Conservation (phyloP, 2,797 vertebrate genomes). For the Notolabrus celidotus region DNA sequence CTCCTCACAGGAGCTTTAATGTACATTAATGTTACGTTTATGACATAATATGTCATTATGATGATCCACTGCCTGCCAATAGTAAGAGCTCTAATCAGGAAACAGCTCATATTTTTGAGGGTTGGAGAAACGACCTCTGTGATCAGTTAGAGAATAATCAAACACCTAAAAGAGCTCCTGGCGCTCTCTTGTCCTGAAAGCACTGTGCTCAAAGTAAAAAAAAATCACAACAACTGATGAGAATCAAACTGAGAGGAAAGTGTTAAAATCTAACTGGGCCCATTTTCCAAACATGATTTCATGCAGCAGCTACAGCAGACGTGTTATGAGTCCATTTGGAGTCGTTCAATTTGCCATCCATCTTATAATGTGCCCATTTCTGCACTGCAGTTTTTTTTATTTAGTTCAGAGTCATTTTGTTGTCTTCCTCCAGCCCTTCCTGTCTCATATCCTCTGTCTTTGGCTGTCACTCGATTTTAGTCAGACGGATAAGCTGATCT, state of each 20-base stretch:
- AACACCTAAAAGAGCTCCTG: slow-evolving; percentile 15
- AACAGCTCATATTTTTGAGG: no score
- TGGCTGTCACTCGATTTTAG: slow-evolving; percentile 73
- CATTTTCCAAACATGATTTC: slow-evolving; percentile 47
- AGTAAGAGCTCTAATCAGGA: no score
- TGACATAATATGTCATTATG: no score
- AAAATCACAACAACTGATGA: slow-evolving; percentile 12
- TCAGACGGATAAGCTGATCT: slow-evolving; percentile 75
- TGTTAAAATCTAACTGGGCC: slow-evolving; percentile 45
- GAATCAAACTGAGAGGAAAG: slow-evolving; percentile 39
- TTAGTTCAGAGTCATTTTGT: slow-evolving; percentile 64
- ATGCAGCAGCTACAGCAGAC: slow-evolving; percentile 51
- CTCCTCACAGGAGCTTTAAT: no score
- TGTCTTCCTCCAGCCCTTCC: slow-evolving; percentile 51
- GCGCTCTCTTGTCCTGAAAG: slow-evolving; percentile 7
- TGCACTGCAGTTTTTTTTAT: slow-evolving; percentile 29
- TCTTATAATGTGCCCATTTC: slow-evolving; percentile 54
- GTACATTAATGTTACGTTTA: no score
- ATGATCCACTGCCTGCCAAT: no score
- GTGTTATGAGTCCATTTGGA: slow-evolving; percentile 68
- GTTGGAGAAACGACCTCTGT: no score
- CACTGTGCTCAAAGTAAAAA: slow-evolving; percentile 6
- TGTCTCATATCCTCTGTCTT: slow-evolving; percentile 65
- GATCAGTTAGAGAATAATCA: slow-evolving; percentile 26
- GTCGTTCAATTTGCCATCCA: slow-evolving; percentile 55